Evolutionary conservation across 2,888 invertebrate species (phyloP).

Genomic region (Leptinotarsa peninsularis): DNA sequence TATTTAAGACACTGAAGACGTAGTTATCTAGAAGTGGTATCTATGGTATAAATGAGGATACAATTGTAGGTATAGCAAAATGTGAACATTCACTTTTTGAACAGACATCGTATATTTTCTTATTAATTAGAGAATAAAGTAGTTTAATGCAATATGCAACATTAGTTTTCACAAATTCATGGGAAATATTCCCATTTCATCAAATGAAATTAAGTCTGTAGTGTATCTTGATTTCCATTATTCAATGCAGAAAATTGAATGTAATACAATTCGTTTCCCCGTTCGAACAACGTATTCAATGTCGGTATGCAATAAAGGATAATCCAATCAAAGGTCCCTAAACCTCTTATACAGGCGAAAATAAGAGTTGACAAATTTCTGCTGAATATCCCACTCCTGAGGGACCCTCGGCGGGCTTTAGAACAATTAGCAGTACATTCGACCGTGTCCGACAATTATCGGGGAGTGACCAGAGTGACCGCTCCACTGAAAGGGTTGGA

Average conservation of each 20-base stretch:
- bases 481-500: slow-evolving; percentile 56
- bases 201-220: neutral
- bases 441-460: slow-evolving; percentile 60
- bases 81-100: too few species aligned
- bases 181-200: too few species aligned
- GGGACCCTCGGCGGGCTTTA: slow-evolving; percentile 53
- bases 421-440: slow-evolving; percentile 61
- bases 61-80: too few species aligned
- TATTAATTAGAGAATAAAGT: too few species aligned
- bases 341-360: slow-evolving; percentile 39
- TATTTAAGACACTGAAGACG: too few species aligned
- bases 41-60: too few species aligned
- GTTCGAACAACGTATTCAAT: neutral
- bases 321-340: slow-evolving; percentile 30
- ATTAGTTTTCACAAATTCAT: too few species aligned
- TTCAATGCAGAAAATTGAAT: neutral
- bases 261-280: neutral
- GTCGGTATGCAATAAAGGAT: slow-evolving; percentile 16
- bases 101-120: too few species aligned
- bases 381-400: slow-evolving; percentile 47
- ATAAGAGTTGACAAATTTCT: slow-evolving; percentile 59
- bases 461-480: slow-evolving; percentile 60
- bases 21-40: too few species aligned
- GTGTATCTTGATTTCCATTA: neutral
- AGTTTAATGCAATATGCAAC: too few species aligned